phyloP scores from a whole-genome alignment of 2,113 vertebrate genomes.

The Siniperca chuatsi region DNA sequence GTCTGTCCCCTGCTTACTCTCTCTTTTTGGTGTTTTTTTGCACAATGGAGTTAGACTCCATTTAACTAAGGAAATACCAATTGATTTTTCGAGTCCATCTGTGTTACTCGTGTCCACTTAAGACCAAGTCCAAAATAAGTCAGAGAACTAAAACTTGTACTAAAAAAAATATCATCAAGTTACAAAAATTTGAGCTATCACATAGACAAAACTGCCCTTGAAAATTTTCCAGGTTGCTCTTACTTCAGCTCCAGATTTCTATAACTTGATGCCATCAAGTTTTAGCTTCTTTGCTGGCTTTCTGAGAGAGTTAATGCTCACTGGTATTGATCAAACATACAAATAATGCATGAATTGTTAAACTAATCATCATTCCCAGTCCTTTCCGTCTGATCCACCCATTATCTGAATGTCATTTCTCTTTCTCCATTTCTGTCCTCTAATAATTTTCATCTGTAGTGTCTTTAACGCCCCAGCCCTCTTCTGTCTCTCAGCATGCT shows the following conservation, averaged over 20 bases:
- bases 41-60: constrained; percentile 70
- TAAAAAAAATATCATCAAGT: constrained; percentile 8
- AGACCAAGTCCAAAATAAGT: constrained; percentile 26
- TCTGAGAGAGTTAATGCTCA: constrained; percentile 32
- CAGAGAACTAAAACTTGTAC: constrained; percentile 41
- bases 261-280: constrained; percentile 46
- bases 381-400: constrained; percentile 31
- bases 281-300: constrained; percentile 39
- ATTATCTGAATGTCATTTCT: constrained; percentile 40
- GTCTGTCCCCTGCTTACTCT: constrained; percentile 60
- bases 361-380: constrained; percentile 38
- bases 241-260: constrained; percentile 37
- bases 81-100: constrained; percentile 8
- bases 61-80: constrained; percentile 40
- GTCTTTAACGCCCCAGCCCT: constrained; percentile 32
- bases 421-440: constrained; percentile 29
- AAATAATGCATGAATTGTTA: constrained; percentile 67
- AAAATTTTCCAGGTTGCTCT: constrained; percentile 9
- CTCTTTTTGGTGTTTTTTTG: constrained; percentile 70
- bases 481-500: constrained; percentile 70
- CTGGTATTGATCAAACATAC: constrained; percentile 34
- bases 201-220: constrained; percentile 24
- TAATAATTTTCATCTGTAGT: constrained; percentile 39
- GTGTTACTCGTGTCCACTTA: constrained; percentile 7
- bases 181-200: constrained; percentile 33